These are phyloP conservation scores for Bombus turneri DNA, from an alignment of 1,140 invertebrate genomes.

Conservation along the genomic window DNA sequence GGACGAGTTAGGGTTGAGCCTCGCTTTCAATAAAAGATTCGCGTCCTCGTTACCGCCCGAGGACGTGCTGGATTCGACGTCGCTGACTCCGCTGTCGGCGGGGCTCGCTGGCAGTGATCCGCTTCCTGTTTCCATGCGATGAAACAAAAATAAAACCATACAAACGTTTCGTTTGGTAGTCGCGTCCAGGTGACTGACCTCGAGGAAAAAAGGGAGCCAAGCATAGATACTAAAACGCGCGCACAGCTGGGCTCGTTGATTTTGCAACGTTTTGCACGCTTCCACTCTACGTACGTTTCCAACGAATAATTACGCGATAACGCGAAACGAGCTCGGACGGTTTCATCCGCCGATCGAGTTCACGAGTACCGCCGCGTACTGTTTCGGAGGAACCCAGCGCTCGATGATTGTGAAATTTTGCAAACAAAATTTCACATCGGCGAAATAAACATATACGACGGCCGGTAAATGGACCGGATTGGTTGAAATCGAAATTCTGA, in stretches of 20 bases:
- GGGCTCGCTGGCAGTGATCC: conserved; percentile 98
- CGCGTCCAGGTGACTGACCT: not conserved
- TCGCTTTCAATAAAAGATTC: conserved; percentile 93
- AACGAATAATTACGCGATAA: not conserved
- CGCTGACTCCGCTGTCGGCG: conserved; percentile 97
- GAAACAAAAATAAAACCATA: conserved; percentile 26
- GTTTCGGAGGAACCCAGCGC: not conserved
- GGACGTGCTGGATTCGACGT: conserved; percentile 95
- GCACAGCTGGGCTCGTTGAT: not conserved
- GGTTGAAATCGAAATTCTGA: too few relatives aligned
- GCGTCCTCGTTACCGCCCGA: conserved; percentile 92
- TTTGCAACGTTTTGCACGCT: conserved; percentile 13
- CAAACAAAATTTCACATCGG: not conserved
- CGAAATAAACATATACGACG: too few relatives aligned
- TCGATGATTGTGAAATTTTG: not conserved
- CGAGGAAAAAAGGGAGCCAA: not conserved
- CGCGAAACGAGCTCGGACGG: too few relatives aligned
- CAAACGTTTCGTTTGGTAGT: conserved; percentile 19
- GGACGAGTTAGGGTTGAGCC: conserved; percentile 85
- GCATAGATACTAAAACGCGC: not conserved
- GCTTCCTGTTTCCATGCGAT: conserved; percentile 73
- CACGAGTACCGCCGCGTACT: accelerated
- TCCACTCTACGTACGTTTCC: not conserved
- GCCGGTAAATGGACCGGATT: too few relatives aligned
- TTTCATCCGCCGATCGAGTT: not conserved